phyloP scores from a whole-genome alignment of 2,888 invertebrate genomes.

The Chaetogeoica ovagalla region DNA sequence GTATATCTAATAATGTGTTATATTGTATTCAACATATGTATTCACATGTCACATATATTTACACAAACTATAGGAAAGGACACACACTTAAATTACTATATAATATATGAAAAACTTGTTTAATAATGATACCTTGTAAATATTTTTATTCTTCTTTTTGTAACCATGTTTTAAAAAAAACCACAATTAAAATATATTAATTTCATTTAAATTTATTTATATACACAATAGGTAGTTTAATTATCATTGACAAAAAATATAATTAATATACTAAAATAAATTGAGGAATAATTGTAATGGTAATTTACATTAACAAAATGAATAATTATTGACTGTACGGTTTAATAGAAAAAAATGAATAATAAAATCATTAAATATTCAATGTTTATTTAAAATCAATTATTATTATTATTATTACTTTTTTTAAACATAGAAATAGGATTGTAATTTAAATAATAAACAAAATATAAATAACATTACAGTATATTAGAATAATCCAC shows the following conservation, averaged over 20 bases:
- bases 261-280: slow-evolving; percentile 19
- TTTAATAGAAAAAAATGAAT: background rate
- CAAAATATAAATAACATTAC: slow-evolving; percentile 14
- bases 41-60: too few species aligned
- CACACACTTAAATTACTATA: too few species aligned
- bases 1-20: too few species aligned
- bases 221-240: slow-evolving; percentile 24
- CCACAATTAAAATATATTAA: background rate
- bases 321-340: background rate
- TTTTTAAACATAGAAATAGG: background rate
- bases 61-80: too few species aligned
- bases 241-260: slow-evolving; percentile 39
- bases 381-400: background rate
- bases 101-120: too few species aligned
- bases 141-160: too few species aligned
- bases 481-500: slow-evolving; percentile 9
- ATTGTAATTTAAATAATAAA: background rate
- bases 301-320: background rate
- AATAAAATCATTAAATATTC: background rate
- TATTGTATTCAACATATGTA: too few species aligned
- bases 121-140: too few species aligned
- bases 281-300: slow-evolving; percentile 5
- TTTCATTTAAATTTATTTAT: slow-evolving; percentile 36
- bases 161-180: background rate
- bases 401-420: too few species aligned